Evolutionary conservation across 1,140 invertebrate species (phyloP), one percentile per base, ranked within the genome.

Genomic region (Meteorus sp.): DNA sequence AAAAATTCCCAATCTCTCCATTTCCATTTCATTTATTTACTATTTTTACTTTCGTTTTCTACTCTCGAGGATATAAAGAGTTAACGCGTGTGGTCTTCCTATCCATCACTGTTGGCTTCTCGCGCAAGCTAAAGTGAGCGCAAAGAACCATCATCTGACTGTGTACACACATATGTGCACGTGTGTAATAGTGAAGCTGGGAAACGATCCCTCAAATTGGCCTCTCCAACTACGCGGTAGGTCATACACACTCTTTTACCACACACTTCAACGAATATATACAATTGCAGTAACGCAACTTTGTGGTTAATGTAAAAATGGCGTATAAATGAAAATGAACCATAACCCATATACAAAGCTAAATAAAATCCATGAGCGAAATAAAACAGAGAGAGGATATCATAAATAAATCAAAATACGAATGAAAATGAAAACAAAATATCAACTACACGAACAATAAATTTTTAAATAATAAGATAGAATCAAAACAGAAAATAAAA

Each of bases 201-300:
- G 63, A 70, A 72, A 72, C 66, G 70, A 70, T 64, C 65, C 70
- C 65, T 72, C 69, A 70, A 72, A 72, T 72, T 70, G 66, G 70
- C 62, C 68, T 59, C 65, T n/a, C 61, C 15, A n/a, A 41, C 54
- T 47, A 63, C 66, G 70, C 66, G 70, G 70, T 72, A 72, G 70
- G 70, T 64, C 63, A 66, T 54, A 62, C 29, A 20, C 29, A 37
- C 39, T n/a, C n/a, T n/a, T n/a, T n/a, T n/a, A n/a, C n/a, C n/a
- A n/a, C n/a, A n/a, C n/a, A 45, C 39, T 43, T 11, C 17, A 4
- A 2, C 22, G 15, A 20, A 8, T 20, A 43, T 19, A 43, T 19
- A 43, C 22, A 6, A 20, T 11, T 23, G 4, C 25, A 23, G 15
- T 17, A 17, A 15, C 22, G 41, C 19, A 19, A 43, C 7, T 43